Conservation (phyloP, 1,140 invertebrate species). For the Hypsibius dujardini region DNA sequence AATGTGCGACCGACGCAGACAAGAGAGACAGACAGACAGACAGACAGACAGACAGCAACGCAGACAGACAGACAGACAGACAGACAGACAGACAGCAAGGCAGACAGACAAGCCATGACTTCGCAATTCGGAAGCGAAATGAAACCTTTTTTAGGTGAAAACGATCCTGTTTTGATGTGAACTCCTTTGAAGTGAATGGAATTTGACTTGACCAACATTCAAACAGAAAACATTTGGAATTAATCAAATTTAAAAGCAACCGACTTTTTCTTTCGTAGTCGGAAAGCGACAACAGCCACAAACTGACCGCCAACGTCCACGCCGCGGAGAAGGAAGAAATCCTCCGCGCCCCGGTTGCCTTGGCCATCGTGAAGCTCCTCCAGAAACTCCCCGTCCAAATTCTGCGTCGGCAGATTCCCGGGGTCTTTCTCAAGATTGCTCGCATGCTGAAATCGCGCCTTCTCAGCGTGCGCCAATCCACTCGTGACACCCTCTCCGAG, state of each 20-base stretch:
- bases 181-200: too few species aligned
- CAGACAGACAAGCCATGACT: too few species aligned
- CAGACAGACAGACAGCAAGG: too few species aligned
- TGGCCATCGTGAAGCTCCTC: slow-evolving; percentile 75
- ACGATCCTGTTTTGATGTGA: too few species aligned
- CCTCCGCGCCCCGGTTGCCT: slow-evolving; percentile 66
- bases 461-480: slow-evolving; percentile 62
- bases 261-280: slow-evolving; percentile 34
- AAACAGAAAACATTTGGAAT: too few species aligned
- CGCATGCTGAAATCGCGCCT: slow-evolving; percentile 70
- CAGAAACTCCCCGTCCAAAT: slow-evolving; percentile 55
- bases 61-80: background rate
- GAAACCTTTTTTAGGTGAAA: too few species aligned
- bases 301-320: slow-evolving; percentile 38
- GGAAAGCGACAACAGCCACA: slow-evolving; percentile 54
- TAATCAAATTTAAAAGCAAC: too few species aligned
- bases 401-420: slow-evolving; percentile 48
- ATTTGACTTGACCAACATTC: too few species aligned
- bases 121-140: too few species aligned
- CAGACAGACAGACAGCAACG: too few species aligned
- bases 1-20: too few species aligned
- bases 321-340: slow-evolving; percentile 61
- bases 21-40: too few species aligned
- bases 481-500: slow-evolving; percentile 70
- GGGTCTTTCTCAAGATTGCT: slow-evolving; percentile 70